phyloP scores from a whole-genome alignment of 2,113 vertebrate species.

The Callospermophilus lateralis region DNA sequence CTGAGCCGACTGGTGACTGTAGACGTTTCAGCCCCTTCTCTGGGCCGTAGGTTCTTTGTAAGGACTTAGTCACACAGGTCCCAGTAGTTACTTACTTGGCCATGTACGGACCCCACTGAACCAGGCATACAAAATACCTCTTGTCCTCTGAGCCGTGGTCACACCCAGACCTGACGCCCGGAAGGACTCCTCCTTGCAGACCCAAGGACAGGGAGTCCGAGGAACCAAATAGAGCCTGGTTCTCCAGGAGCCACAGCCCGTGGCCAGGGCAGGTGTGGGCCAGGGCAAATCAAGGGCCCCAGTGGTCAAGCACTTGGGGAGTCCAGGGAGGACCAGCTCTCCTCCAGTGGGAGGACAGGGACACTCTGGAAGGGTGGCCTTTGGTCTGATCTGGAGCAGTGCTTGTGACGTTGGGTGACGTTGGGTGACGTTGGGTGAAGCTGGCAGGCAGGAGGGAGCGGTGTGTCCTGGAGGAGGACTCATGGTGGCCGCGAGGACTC shows the following conservation, averaged over 20 bases:
- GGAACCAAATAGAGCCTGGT: too few relatives aligned
- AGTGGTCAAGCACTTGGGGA: neutral
- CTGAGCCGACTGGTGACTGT: too few relatives aligned
- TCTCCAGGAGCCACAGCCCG: neutral
- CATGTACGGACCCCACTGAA: fast-evolving
- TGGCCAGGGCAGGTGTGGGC: fast-evolving
- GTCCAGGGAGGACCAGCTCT: too few relatives aligned
- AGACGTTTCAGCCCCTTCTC: neutral
- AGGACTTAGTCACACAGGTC: fast-evolving
- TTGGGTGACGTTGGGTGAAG: too few relatives aligned
- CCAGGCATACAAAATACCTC: fast-evolving
- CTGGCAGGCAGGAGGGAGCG: neutral
- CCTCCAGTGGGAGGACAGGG: too few relatives aligned
- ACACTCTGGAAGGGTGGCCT: too few relatives aligned
- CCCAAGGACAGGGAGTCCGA: neutral
- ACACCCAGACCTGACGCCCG: neutral
- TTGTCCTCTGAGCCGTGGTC: neutral
- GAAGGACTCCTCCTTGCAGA: neutral
- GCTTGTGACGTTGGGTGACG: neutral
- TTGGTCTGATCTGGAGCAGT: too few relatives aligned
- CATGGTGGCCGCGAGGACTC: too few relatives aligned
- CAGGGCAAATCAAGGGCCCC: fast-evolving
- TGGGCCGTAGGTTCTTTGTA: neutral
- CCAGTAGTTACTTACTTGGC: neutral
- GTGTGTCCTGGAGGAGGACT: too few relatives aligned